A percentile compares a stretch with the other conserved stretches of the same genome.
Conservation (phyloP, 2,113 vertebrate genomes). For the Indri indri region DNA sequence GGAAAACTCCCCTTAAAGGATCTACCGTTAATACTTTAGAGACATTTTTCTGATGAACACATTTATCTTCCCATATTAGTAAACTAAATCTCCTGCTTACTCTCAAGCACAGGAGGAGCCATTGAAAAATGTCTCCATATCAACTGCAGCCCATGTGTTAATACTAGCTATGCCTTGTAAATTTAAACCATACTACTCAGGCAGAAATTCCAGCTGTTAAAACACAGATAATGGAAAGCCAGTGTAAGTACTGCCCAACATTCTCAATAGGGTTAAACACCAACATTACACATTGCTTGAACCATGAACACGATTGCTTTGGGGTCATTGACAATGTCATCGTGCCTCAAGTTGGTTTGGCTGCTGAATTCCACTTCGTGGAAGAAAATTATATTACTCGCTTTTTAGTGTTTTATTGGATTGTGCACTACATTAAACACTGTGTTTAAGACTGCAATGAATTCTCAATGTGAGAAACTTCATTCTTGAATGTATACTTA, state of each 20-base stretch:
- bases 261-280: slow-evolving; percentile 44
- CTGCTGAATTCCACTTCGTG: slow-evolving; percentile 18
- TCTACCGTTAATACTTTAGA: slow-evolving; percentile 59
- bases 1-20: slow-evolving; percentile 48
- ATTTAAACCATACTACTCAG: slow-evolving; percentile 68
- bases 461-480: background rate
- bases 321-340: slow-evolving; percentile 46
- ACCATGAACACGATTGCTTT: slow-evolving; percentile 49
- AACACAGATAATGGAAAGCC: slow-evolving; percentile 65
- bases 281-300: background rate
- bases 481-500: slow-evolving; percentile 4
- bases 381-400: slow-evolving; percentile 31
- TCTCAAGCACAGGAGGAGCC: slow-evolving; percentile 33
- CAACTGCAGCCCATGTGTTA: slow-evolving; percentile 8
- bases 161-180: slow-evolving; percentile 56
- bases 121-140: slow-evolving; percentile 44
- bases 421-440: slow-evolving; percentile 12
- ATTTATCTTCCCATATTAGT: slow-evolving; percentile 60
- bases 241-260: background rate
- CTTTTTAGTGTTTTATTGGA: slow-evolving; percentile 30
- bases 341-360: background rate
- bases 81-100: slow-evolving; percentile 56
- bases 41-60: slow-evolving; percentile 33
- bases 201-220: slow-evolving; percentile 78
- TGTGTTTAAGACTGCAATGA: background rate